Evolutionary conservation across 2,888 invertebrate species (phyloP).

Genomic region (Endotricha flammealis): DNA sequence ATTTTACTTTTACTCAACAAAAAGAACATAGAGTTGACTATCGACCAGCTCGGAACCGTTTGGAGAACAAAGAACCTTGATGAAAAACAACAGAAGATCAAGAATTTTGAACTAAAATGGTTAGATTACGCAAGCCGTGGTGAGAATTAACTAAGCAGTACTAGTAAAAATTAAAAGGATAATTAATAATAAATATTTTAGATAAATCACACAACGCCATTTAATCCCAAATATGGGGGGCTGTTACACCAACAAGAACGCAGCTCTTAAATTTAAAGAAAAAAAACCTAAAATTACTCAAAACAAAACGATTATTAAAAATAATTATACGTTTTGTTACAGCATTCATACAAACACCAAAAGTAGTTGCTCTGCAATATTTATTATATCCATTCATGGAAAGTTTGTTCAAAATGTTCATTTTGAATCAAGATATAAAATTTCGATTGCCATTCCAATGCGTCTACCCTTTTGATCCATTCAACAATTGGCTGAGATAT

Average conservation of each 20-base stretch:
- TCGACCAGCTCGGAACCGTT: not conserved
- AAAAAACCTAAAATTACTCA: too few species aligned
- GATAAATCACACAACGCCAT: too few species aligned
- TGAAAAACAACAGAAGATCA: not conserved
- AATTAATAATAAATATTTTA: too few species aligned
- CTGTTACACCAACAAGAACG: too few species aligned
- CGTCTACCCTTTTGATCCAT: constrained; percentile 41
- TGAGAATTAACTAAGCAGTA: not conserved
- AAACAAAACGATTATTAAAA: too few species aligned
- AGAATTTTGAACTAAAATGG: not conserved
- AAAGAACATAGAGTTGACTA: not conserved
- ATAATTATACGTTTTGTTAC: not conserved
- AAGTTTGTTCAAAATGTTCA: constrained; percentile 9
- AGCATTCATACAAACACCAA: not conserved
- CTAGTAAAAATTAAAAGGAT: not conserved
- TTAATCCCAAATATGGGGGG: too few species aligned
- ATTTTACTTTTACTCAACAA: not conserved
- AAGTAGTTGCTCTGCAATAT: not conserved
- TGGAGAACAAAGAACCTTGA: not conserved
- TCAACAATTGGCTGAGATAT: constrained; percentile 38
- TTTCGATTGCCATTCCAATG: constrained; percentile 39
- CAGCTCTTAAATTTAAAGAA: too few species aligned
- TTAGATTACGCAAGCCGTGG: not conserved
- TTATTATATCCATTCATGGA: not conserved
- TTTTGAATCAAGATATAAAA: constrained; percentile 33